These are phyloP conservation scores for Frankliniella intonsa DNA, from an alignment of 2,888 invertebrate species.

Conservation along the genomic window DNA sequence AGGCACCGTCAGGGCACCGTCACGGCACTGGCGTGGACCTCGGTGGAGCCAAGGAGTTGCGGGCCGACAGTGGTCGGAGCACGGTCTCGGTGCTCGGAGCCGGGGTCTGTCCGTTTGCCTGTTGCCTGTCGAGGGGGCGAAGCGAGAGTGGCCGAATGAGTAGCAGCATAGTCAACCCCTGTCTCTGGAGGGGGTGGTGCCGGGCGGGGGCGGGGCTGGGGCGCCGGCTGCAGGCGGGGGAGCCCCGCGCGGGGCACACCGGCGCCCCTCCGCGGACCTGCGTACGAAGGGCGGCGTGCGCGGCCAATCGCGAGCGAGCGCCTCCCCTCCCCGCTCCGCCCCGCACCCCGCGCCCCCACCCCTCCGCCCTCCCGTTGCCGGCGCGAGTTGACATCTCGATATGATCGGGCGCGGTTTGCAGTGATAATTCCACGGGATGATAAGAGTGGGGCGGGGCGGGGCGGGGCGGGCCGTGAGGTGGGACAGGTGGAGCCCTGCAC, in stretches of 20 bases:
- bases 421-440: no score
- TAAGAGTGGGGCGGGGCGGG: no score
- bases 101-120: background rate
- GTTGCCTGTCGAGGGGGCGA: slow-evolving; percentile 8
- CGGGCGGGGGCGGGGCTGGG: background rate
- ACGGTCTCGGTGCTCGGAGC: background rate
- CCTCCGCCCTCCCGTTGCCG: background rate
- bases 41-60: background rate
- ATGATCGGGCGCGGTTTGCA: no score
- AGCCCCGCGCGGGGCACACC: background rate
- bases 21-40: background rate
- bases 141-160: background rate
- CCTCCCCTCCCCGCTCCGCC: background rate
- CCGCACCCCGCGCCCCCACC: background rate
- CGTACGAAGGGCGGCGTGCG: background rate
- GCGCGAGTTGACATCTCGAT: no score
- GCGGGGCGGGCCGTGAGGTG: no score
- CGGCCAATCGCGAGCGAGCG: background rate
- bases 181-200: background rate
- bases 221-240: background rate
- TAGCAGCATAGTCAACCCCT: background rate
- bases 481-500: no score
- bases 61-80: background rate
- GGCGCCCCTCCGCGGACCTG: background rate
- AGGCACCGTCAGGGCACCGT: no score